Conservation (phyloP, 2,113 vertebrate species). For the Psittacula cyanocephala region DNA sequence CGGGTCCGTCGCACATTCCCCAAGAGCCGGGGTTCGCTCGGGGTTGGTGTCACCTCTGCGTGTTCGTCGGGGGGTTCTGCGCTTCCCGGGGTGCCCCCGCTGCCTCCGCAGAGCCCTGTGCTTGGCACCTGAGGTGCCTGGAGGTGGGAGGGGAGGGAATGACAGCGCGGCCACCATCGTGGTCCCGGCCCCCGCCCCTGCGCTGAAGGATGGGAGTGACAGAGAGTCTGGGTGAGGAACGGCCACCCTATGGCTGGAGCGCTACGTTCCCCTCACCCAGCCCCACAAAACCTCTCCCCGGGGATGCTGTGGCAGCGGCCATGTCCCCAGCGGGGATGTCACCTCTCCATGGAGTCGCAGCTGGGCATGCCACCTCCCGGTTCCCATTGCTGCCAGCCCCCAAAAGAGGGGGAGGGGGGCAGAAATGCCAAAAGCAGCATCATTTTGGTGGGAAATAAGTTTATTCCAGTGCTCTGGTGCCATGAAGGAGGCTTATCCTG, state of each 20-base stretch:
- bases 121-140: not conserved
- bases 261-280: not conserved
- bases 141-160: not conserved
- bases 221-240: not conserved
- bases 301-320: not conserved
- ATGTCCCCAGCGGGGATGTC: fast-evolving
- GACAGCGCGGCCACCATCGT: not conserved
- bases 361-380: not conserved
- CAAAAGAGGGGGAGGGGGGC: not conserved
- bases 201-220: not conserved
- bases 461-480: fast-evolving
- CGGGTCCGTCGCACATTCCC: not conserved
- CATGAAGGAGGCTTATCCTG: fast-evolving
- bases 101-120: not conserved
- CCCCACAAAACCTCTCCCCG: not conserved
- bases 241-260: not conserved
- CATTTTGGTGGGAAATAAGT: not conserved
- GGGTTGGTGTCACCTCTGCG: not conserved
- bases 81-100: not conserved
- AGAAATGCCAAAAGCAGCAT: not conserved
- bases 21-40: not conserved
- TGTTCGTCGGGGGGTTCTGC: not conserved
- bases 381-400: not conserved
- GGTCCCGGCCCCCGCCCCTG: no score
- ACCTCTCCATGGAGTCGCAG: not conserved